Percentiles rank a stretch among this genome's conserved stretches.
phyloP scores from a whole-genome alignment of 2,797 vertebrate genomes.

The Enteromius mattozi region DNA sequence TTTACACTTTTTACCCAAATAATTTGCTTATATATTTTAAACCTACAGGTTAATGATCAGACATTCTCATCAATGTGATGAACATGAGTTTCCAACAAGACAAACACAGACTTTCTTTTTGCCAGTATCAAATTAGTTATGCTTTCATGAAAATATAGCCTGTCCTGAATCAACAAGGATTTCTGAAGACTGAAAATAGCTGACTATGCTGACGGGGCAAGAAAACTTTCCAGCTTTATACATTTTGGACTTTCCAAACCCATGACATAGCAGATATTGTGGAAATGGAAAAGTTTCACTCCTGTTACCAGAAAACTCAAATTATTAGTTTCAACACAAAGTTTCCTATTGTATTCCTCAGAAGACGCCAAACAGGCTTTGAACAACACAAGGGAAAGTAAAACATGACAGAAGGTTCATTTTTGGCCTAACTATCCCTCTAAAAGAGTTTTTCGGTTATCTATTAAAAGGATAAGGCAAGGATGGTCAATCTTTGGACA shows the following conservation, averaged over 20 bases:
- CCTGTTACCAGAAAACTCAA: not conserved
- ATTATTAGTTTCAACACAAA: no score
- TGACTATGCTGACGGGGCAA: not conserved
- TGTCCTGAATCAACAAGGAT: not conserved
- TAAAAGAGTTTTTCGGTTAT: not conserved
- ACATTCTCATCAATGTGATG: not conserved
- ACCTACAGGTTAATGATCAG: not conserved
- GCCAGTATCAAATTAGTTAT: not conserved
- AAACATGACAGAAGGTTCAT: not conserved
- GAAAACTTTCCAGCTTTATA: not conserved
- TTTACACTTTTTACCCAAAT: no score
- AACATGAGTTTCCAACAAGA: not conserved
- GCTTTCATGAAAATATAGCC: slow-evolving; percentile 3
- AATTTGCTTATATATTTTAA: no score
- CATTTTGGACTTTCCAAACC: not conserved
- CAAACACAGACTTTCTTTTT: not conserved
- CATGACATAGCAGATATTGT: not conserved
- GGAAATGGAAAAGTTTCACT: not conserved
- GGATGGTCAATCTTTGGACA: not conserved
- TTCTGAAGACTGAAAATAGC: not conserved
- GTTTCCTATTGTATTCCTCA: no score
- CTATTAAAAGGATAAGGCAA: not conserved
- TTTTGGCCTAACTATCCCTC: not conserved
- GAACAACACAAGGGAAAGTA: not conserved
- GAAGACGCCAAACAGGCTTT: not conserved